A percentile compares a stretch with the other conserved stretches of the same genome.
phyloP scores from a whole-genome alignment of 2,888 invertebrate genomes.

The Hypsopygia costalis region DNA sequence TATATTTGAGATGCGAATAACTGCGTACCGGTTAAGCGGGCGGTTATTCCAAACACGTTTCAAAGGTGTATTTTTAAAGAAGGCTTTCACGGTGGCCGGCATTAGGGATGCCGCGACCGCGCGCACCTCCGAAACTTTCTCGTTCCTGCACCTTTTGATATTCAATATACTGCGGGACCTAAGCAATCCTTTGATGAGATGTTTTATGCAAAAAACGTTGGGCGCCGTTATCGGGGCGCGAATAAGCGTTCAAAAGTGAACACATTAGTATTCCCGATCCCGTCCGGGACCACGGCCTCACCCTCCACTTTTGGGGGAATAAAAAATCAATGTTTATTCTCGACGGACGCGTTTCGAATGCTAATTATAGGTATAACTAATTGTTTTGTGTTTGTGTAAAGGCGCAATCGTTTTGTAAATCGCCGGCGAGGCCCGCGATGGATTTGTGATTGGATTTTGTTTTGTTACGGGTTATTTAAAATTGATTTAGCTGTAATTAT shows the following conservation, averaged over 20 bases:
- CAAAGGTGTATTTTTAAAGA: slow-evolving; percentile 76
- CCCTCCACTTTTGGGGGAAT: slow-evolving; percentile 71
- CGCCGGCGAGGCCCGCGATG: slow-evolving; percentile 29
- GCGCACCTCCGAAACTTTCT: slow-evolving; percentile 61
- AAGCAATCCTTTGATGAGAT: slow-evolving; percentile 81
- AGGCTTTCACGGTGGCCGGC: slow-evolving; percentile 67
- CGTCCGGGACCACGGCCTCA: slow-evolving; percentile 48
- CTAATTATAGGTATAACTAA: slow-evolving; percentile 72
- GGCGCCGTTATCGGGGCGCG: slow-evolving; percentile 70
- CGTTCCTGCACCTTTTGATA: slow-evolving; percentile 76
- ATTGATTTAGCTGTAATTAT: slow-evolving; percentile 11
- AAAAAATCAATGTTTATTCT: slow-evolving; percentile 80
- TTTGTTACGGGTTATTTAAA: slow-evolving; percentile 21
- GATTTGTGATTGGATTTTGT: slow-evolving; percentile 37
- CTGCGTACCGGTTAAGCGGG: slow-evolving; percentile 33
- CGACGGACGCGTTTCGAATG: slow-evolving; percentile 70
- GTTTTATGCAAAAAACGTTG: slow-evolving; percentile 81
- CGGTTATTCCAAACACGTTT: slow-evolving; percentile 72
- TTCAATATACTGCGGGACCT: slow-evolving; percentile 76
- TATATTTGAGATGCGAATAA: slow-evolving; percentile 33
- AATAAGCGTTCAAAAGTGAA: slow-evolving; percentile 77
- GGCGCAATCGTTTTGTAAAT: slow-evolving; percentile 48
- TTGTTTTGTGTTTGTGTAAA: slow-evolving; percentile 66
- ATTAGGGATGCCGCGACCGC: slow-evolving; percentile 65
- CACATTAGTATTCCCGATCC: slow-evolving; percentile 76